Evolutionary conservation across 2,797 vertebrate genomes (phyloP), one percentile per base, ranked within the genome.

Genomic region (Hyperoplus lanceolatus): DNA sequence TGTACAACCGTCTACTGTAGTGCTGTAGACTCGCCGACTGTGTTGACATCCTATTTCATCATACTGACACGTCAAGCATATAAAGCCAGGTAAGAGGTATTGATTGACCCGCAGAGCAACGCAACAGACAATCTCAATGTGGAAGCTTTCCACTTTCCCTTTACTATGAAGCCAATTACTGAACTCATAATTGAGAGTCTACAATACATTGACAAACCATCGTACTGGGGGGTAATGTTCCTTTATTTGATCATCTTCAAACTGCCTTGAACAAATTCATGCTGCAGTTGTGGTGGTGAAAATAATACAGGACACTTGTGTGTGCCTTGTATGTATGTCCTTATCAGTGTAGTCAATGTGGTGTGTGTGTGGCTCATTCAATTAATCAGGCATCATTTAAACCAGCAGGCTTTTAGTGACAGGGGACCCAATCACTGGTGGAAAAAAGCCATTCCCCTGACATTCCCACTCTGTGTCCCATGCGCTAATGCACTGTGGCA

Each of bases 321-420:
- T 29, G 69, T 79, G 70, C 77, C 81, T 67, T 82, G 65, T 81
- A 74, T 57, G 68, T 70, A 83, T 29, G 77, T 89, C 77, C 84
- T 90, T 90, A 87, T 90, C 87, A 84, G 75, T 69, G 69, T 46
- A 81, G 82, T 91, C 82, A 87, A 92, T 82, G 89, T 49, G 66
- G 82, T 90, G 86, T 81, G 86, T 81, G 86, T 89, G 89, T 84
- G 88, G 91, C 90, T 92, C 89, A 89, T 92, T 92, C 92, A 90
- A 94, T 94, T 93, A 94, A 94, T 92, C 90, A 88, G 86, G 81
- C 90, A 82, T 92, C 93, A 91, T 93, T 93, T 94, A 93, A 94
- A 92, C 86, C 90, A 91, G 90, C 86, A 83, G 89, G 85, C 85
- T 75, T 56, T 76, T 29, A 29, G 83, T 93, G 91, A 94, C 92